These are phyloP conservation scores for Channa argus DNA, from an alignment of 2,113 vertebrate species.

Conservation along the genomic window DNA sequence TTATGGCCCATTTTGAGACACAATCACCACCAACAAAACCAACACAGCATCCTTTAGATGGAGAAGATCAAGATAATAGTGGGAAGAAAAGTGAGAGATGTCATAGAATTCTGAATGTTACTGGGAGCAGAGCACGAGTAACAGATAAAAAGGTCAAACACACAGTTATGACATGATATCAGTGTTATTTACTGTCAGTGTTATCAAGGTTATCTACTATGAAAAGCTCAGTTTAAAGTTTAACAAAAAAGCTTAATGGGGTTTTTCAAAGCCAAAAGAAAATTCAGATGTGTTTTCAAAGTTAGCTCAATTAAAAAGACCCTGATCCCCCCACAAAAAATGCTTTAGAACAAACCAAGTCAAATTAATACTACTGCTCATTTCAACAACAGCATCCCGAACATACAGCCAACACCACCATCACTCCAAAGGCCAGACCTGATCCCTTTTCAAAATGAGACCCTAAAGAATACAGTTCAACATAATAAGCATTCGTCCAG, in stretches of 20 bases:
- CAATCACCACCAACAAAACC: conserved; percentile 67
- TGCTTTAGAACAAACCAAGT: too few relatives aligned
- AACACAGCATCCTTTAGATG: conserved; percentile 72
- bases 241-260: too few relatives aligned
- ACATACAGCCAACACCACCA: not conserved
- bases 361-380: too few relatives aligned
- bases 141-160: conserved; percentile 18
- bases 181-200: too few relatives aligned
- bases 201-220: too few relatives aligned
- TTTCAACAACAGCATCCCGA: not conserved
- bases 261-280: too few relatives aligned
- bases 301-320: too few relatives aligned
- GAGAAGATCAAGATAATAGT: conserved; percentile 41
- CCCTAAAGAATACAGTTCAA: not conserved
- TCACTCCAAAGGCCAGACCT: not conserved
- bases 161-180: not conserved
- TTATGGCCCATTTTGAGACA: conserved; percentile 62
- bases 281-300: too few relatives aligned
- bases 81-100: conserved; percentile 27
- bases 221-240: too few relatives aligned
- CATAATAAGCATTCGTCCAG: not conserved
- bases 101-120: conserved; percentile 16
- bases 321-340: too few relatives aligned
- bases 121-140: conserved; percentile 20
- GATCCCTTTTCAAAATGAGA: not conserved